Conservation (phyloP, 2,113 vertebrate genomes). For the Corvus hawaiiensis region DNA sequence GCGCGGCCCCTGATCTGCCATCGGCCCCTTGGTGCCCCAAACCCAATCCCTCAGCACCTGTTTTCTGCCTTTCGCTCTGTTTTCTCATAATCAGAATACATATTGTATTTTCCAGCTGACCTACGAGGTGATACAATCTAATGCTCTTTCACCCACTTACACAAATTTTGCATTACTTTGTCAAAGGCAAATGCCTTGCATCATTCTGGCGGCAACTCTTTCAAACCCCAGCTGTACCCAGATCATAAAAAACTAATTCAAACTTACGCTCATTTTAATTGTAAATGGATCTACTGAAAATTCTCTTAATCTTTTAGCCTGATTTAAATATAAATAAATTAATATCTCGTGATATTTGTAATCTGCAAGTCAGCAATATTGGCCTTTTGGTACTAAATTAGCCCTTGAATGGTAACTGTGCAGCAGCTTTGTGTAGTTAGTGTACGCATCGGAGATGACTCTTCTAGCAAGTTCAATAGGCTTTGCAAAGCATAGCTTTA, state of each 20-base stretch:
- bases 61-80: neutral
- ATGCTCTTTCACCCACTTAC: conserved; percentile 5
- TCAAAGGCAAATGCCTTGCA: neutral
- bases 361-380: conserved; percentile 34
- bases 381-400: conserved; percentile 34
- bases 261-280: neutral
- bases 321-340: conserved; percentile 61
- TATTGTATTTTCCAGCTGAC: conserved; percentile 38
- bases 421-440: conserved; percentile 6
- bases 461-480: neutral
- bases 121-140: neutral
- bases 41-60: neutral
- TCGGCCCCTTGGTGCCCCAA: neutral
- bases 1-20: accelerated
- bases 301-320: conserved; percentile 17
- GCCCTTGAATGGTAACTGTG: conserved; percentile 27
- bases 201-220: neutral
- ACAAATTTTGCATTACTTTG: neutral
- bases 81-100: neutral
- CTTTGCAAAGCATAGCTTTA: conserved; percentile 27
- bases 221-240: conserved; percentile 8
- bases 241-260: conserved; percentile 15
- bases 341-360: conserved; percentile 59
- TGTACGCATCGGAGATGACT: conserved; percentile 8
- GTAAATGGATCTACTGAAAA: neutral